A percentile compares a stretch with the other conserved stretches of the same genome.
These are phyloP conservation scores for Hippocampus guttulatus DNA, from an alignment of 2,113 vertebrate genomes.

Conservation along the genomic window DNA sequence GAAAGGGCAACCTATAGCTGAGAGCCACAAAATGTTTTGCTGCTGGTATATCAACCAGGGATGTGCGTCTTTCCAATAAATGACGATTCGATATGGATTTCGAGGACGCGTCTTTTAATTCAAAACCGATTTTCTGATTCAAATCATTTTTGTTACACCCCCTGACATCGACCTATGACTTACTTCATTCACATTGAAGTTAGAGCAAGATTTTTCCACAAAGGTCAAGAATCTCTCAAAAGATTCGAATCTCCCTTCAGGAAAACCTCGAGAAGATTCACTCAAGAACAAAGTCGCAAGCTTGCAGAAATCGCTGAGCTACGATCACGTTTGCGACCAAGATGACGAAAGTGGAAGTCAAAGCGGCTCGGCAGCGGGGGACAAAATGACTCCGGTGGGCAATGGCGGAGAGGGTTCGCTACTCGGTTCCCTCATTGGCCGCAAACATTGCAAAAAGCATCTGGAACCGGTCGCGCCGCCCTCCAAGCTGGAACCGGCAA, in stretches of 20 bases:
- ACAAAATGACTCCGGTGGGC: slow-evolving; percentile 76
- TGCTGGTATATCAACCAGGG: neutral
- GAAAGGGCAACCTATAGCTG: neutral
- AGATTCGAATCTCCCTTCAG: slow-evolving; percentile 23
- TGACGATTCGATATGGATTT: too few relatives aligned
- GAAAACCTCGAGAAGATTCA: slow-evolving; percentile 84
- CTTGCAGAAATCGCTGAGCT: slow-evolving; percentile 92
- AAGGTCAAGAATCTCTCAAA: neutral
- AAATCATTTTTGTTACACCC: too few relatives aligned
- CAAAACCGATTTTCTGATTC: too few relatives aligned
- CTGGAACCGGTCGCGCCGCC: slow-evolving; percentile 55
- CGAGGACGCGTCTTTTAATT: too few relatives aligned
- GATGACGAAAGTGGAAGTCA: slow-evolving; percentile 79
- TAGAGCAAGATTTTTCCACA: neutral
- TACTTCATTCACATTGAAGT: neutral
- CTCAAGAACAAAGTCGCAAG: slow-evolving; percentile 84
- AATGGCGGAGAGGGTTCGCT: slow-evolving; percentile 76
- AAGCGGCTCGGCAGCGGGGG: slow-evolving; percentile 70
- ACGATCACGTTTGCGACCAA: slow-evolving; percentile 88
- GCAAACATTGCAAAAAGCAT: slow-evolving; percentile 73
- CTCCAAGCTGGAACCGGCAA: slow-evolving; percentile 65
- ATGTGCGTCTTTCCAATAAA: too few relatives aligned
- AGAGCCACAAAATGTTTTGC: neutral
- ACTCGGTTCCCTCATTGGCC: slow-evolving; percentile 79
- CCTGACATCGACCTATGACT: neutral